phyloP scores from a whole-genome alignment of 2,113 vertebrate species.

The Dromaius novaehollandiae region DNA sequence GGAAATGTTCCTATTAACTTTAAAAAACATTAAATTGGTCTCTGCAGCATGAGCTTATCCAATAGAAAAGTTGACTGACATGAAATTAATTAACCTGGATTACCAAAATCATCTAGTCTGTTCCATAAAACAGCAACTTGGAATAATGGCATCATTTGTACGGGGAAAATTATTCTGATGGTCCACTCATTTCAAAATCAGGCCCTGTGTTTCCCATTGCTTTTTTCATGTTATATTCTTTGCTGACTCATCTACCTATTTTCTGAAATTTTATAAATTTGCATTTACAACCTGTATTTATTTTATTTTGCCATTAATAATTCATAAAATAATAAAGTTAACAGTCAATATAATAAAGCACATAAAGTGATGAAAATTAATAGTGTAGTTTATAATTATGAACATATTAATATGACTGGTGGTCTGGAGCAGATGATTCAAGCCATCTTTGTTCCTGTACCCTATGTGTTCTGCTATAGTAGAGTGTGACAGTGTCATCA shows the following conservation, averaged over 20 bases:
- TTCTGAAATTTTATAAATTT: not conserved
- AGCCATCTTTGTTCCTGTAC: not conserved
- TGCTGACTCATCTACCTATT: not conserved
- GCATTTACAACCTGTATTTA: not conserved
- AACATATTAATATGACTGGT: rapidly evolving
- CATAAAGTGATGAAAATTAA: not conserved
- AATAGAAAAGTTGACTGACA: not conserved
- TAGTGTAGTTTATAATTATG: not conserved
- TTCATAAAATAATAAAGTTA: not conserved
- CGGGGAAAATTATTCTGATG: not conserved
- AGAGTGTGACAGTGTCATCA: not conserved
- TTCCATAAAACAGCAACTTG: not conserved
- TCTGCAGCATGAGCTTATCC: not conserved
- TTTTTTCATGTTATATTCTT: not conserved
- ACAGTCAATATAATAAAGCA: not conserved
- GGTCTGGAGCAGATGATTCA: not conserved
- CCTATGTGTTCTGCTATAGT: not conserved
- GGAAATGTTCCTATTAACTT: not conserved
- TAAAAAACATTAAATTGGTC: not conserved
- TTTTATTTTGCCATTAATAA: not conserved
- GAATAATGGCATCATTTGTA: not conserved
- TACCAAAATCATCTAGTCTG: not conserved
- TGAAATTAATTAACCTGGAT: not conserved
- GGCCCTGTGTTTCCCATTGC: not conserved
- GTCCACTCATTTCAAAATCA: not conserved